Conservation (phyloP, 2,888 invertebrate species). For the Brassicogethes aeneus region DNA sequence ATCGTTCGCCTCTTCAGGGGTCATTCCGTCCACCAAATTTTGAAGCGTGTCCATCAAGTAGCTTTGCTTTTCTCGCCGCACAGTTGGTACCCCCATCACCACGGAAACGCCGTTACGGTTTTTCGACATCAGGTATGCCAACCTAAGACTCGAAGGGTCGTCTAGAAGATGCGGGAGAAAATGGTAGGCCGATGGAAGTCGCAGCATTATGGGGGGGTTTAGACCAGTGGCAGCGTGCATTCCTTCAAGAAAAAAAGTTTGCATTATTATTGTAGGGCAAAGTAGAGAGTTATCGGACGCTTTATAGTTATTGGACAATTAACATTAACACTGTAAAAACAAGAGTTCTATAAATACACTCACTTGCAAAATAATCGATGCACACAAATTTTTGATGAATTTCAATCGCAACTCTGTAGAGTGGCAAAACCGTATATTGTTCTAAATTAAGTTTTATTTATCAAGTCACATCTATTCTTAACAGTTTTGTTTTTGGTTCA, state of each 20-base stretch:
- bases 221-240: constrained; percentile 42
- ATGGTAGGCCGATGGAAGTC: constrained; percentile 72
- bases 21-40: constrained; percentile 75
- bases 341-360: no score
- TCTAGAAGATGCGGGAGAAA: constrained; percentile 81
- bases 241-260: constrained; percentile 20
- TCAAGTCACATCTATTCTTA: no score
- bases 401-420: no score
- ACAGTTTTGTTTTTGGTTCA: no score
- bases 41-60: constrained; percentile 80
- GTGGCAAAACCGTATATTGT: no score
- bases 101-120: constrained; percentile 68
- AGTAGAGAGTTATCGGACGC: no score
- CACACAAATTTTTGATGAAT: no score
- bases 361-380: no score
- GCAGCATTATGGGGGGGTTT: constrained; percentile 44
- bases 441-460: no score
- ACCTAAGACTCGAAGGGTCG: constrained; percentile 65
- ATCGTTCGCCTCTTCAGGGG: constrained; percentile 60
- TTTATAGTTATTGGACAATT: no score
- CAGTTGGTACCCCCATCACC: constrained; percentile 85
- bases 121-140: constrained; percentile 68
- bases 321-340: no score
- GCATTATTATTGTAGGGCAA: no score
- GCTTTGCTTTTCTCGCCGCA: constrained; percentile 77